Conservation (phyloP, 2,888 invertebrate genomes). For the Caenorhabditis plicata region DNA sequence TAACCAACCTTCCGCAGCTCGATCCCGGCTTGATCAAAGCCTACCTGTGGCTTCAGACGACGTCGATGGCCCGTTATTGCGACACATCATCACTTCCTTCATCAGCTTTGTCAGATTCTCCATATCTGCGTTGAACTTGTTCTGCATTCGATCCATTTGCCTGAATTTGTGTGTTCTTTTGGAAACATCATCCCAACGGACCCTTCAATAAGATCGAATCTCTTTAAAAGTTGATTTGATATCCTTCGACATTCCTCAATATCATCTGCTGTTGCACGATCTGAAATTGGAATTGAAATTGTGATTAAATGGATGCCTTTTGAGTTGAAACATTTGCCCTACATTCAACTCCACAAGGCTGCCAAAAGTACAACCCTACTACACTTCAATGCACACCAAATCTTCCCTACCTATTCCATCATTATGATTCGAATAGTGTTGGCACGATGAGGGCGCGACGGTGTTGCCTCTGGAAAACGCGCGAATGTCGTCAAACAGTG, state of each 20-base stretch:
- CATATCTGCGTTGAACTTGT: constrained; percentile 77
- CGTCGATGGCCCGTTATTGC: constrained; percentile 20
- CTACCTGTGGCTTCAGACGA: constrained; percentile 34
- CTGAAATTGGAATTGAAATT: constrained; percentile 6
- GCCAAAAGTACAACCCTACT: too few species aligned
- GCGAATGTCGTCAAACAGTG: constrained; percentile 43
- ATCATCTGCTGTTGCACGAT: constrained; percentile 25
- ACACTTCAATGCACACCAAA: constrained; percentile 8
- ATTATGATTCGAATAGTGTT: constrained; percentile 8
- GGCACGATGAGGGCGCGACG: constrained; percentile 34
- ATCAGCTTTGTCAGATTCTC: constrained; percentile 75
- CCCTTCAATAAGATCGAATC: constrained; percentile 32
- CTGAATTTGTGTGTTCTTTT: constrained; percentile 53
- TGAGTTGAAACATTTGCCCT: too few species aligned
- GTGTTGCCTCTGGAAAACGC: constrained; percentile 42
- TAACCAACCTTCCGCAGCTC: background rate
- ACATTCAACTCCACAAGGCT: too few species aligned
- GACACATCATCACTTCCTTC: constrained; percentile 13
- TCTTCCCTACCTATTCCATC: constrained; percentile 2
- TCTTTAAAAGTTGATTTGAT: constrained; percentile 19
- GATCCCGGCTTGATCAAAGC: constrained; percentile 9
- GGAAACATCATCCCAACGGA: background rate
- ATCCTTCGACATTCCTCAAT: constrained; percentile 22
- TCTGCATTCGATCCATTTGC: constrained; percentile 75
- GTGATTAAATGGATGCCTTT: too few species aligned